A percentile compares a stretch with the other conserved stretches of the same genome.
These are phyloP conservation scores for Napeogenes inachia DNA, from an alignment of 2,888 invertebrate genomes.

Conservation along the genomic window DNA sequence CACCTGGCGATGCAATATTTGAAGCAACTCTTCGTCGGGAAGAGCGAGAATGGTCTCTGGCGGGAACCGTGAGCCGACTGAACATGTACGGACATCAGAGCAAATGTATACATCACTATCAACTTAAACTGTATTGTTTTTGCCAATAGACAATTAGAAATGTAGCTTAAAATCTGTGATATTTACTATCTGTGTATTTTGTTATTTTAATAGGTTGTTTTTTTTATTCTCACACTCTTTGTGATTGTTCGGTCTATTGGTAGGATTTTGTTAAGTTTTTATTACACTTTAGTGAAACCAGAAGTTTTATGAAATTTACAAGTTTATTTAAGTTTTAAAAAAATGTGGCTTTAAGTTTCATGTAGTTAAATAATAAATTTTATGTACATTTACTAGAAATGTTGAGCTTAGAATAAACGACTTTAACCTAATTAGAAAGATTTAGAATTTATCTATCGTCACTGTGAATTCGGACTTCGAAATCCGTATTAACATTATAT, in stretches of 20 bases:
- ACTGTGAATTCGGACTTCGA: not conserved
- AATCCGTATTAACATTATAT: not conserved
- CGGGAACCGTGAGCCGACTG: slow-evolving; percentile 86
- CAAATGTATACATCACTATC: slow-evolving; percentile 84
- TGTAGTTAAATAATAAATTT: not conserved
- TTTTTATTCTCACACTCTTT: not conserved
- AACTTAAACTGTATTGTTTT: slow-evolving; percentile 87
- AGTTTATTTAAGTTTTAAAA: not conserved
- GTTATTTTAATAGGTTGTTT: not conserved
- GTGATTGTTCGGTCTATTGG: not conserved
- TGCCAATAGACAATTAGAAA: slow-evolving; percentile 59
- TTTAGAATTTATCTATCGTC: not conserved
- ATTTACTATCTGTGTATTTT: slow-evolving; percentile 11
- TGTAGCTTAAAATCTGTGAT: slow-evolving; percentile 31
- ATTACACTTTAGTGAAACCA: not conserved
- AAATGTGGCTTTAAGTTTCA: not conserved
- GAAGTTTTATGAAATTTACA: too few species aligned
- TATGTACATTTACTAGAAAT: not conserved
- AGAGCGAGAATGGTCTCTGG: slow-evolving; percentile 62
- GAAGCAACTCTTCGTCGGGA: slow-evolving; percentile 84
- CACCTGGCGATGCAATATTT: slow-evolving; percentile 84
- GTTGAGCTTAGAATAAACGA: slow-evolving; percentile 1
- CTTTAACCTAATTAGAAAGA: not conserved
- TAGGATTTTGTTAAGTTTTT: not conserved
- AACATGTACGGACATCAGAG: slow-evolving; percentile 90